Evolutionary conservation across 1,140 invertebrate species (phyloP).

Genomic region (Danaus melanippus): DNA sequence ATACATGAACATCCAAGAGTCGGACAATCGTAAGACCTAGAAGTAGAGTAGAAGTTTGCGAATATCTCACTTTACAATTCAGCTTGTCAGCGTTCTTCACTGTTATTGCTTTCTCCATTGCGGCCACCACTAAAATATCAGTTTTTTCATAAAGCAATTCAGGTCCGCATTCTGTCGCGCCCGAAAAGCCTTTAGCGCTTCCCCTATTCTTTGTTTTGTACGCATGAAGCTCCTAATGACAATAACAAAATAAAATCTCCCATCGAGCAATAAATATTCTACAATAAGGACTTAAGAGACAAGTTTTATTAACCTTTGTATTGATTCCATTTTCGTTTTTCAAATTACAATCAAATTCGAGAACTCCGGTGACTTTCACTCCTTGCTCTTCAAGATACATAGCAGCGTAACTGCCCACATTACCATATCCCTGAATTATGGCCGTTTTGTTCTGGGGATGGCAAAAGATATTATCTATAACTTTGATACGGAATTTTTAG

Average conservation of each 20-base stretch:
- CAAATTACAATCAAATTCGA: conserved; percentile 82
- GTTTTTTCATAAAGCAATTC: conserved; percentile 82
- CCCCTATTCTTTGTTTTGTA: conserved; percentile 75
- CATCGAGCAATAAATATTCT: too few species aligned
- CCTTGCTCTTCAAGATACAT: conserved; percentile 84
- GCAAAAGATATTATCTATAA: conserved; percentile 1
- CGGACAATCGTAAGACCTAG: too few species aligned
- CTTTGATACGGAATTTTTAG: neutral
- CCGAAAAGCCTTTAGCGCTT: conserved; percentile 83
- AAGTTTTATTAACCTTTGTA: conserved; percentile 73
- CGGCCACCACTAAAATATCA: conserved; percentile 91
- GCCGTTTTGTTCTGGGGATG: conserved; percentile 80
- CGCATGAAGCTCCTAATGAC: conserved; percentile 64
- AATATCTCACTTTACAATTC: conserved; percentile 77
- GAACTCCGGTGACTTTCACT: conserved; percentile 86
- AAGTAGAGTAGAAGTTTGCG: too few species aligned
- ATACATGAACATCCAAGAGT: too few species aligned
- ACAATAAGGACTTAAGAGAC: too few species aligned
- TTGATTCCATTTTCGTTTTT: conserved; percentile 86
- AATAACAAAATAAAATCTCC: conserved; percentile 2
- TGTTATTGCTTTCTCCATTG: conserved; percentile 86
- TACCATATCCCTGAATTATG: conserved; percentile 93
- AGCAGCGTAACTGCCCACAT: conserved; percentile 87
- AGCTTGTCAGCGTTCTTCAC: conserved; percentile 83
- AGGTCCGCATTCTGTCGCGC: conserved; percentile 75